phyloP scores from a whole-genome alignment of 2,888 invertebrate species.

The Rhingia campestris region DNA sequence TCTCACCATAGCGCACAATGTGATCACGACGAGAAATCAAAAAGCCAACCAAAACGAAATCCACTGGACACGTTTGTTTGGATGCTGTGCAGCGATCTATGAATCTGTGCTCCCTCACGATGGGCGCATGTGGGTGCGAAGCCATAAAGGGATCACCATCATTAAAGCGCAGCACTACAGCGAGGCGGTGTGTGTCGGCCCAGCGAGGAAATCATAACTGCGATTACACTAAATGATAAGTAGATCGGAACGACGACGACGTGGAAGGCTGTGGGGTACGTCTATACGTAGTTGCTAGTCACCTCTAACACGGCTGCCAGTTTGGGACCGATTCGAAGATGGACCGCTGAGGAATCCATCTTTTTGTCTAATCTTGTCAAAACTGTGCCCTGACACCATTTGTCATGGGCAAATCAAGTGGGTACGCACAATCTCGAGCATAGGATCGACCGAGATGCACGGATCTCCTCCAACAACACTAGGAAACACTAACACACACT shows the following conservation, averaged over 20 bases:
- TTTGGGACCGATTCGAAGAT: conserved; percentile 10
- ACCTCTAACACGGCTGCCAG: conserved; percentile 32
- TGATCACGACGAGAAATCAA: conserved; percentile 58
- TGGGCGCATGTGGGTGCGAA: conserved; percentile 70
- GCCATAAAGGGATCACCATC: conserved; percentile 73
- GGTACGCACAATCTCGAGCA: conserved; percentile 71
- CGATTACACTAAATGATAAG: conserved; percentile 73
- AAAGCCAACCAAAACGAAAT: conserved; percentile 13
- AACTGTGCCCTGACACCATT: conserved; percentile 69
- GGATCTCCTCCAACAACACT: neutral
- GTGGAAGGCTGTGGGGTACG: neutral
- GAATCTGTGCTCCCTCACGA: conserved; percentile 67
- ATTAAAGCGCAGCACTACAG: conserved; percentile 47
- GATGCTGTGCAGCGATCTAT: conserved; percentile 25
- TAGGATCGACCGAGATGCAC: conserved; percentile 44
- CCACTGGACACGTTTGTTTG: conserved; percentile 65
- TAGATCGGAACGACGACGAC: conserved; percentile 65
- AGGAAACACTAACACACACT: neutral
- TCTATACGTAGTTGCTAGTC: neutral
- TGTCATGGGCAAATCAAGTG: conserved; percentile 70
- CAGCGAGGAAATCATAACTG: conserved; percentile 67
- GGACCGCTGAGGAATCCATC: conserved; percentile 53
- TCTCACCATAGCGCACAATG: conserved; percentile 61
- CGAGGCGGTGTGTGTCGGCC: conserved; percentile 7
- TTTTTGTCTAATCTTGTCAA: conserved; percentile 72